Conservation (phyloP, 2,888 invertebrate species). For the Lycocerus yunnanus region DNA sequence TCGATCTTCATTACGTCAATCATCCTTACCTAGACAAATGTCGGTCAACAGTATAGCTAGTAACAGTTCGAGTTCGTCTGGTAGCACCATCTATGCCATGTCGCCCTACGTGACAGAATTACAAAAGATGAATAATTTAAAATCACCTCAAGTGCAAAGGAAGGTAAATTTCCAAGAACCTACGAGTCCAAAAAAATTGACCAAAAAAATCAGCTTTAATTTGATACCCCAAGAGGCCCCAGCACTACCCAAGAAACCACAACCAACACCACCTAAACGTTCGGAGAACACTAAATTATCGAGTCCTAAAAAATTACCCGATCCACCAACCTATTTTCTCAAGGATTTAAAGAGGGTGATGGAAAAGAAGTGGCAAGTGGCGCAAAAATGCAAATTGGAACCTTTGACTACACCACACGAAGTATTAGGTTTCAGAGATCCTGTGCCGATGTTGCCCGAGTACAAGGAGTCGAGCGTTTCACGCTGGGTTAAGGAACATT, state of each 20-base stretch:
- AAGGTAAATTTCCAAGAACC: slow-evolving; percentile 70
- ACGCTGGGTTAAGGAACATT: slow-evolving; percentile 89
- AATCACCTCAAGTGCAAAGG: slow-evolving; percentile 59
- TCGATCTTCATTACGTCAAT: slow-evolving; percentile 50
- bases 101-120: slow-evolving; percentile 62
- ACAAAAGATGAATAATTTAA: slow-evolving; percentile 61
- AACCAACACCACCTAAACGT: slow-evolving; percentile 79
- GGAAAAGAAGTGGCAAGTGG: slow-evolving; percentile 92
- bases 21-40: slow-evolving; percentile 60
- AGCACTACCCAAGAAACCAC: slow-evolving; percentile 68
- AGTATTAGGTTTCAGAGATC: slow-evolving; percentile 87
- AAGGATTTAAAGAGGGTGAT: slow-evolving; percentile 90
- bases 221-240: slow-evolving; percentile 61
- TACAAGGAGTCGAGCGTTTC: slow-evolving; percentile 85
- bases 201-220: slow-evolving; percentile 70
- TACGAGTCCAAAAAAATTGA: slow-evolving; percentile 59
- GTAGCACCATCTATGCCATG: slow-evolving; percentile 40
- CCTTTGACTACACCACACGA: slow-evolving; percentile 89
- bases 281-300: slow-evolving; percentile 75
- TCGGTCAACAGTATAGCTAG: slow-evolving; percentile 63
- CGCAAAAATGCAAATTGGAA: slow-evolving; percentile 88
- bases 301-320: slow-evolving; percentile 76
- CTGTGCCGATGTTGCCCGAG: slow-evolving; percentile 71
- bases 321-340: slow-evolving; percentile 81
- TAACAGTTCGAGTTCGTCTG: slow-evolving; percentile 56